Evolutionary conservation across 2,113 vertebrate species (phyloP).

Genomic region (Butorides virescens): DNA sequence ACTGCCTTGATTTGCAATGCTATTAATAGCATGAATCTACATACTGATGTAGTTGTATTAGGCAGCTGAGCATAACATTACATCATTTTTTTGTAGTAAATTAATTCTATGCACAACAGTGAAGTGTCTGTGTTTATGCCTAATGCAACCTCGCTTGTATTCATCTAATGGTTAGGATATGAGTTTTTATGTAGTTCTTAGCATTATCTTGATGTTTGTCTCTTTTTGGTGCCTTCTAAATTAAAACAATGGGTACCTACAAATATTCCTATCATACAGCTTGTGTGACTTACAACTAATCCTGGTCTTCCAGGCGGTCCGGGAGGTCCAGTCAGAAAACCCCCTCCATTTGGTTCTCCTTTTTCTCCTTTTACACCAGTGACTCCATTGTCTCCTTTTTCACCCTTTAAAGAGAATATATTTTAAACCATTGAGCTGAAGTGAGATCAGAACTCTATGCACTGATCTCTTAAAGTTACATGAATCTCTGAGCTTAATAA

Average conservation of each 20-base stretch:
- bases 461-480: background rate
- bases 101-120: background rate
- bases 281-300: conserved; percentile 75
- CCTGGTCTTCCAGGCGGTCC: conserved; percentile 85
- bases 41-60: background rate
- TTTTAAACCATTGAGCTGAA: background rate
- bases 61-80: background rate
- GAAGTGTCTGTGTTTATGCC: background rate
- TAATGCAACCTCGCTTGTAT: background rate
- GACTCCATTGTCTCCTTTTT: conserved; percentile 76
- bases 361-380: conserved; percentile 83
- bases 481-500: background rate
- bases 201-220: background rate
- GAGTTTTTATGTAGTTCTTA: background rate
- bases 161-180: background rate
- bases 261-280: background rate
- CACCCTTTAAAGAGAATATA: conserved; percentile 71
- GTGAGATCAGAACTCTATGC: background rate
- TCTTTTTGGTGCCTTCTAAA: background rate
- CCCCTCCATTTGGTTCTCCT: conserved; percentile 72
- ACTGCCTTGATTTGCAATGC: background rate
- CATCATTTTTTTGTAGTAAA: background rate
- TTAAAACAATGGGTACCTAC: background rate
- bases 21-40: background rate
- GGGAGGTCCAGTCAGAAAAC: conserved; percentile 74